These are phyloP conservation scores for Sisor rabdophorus DNA, from an alignment of 2,113 vertebrate species.

Conservation along the genomic window DNA sequence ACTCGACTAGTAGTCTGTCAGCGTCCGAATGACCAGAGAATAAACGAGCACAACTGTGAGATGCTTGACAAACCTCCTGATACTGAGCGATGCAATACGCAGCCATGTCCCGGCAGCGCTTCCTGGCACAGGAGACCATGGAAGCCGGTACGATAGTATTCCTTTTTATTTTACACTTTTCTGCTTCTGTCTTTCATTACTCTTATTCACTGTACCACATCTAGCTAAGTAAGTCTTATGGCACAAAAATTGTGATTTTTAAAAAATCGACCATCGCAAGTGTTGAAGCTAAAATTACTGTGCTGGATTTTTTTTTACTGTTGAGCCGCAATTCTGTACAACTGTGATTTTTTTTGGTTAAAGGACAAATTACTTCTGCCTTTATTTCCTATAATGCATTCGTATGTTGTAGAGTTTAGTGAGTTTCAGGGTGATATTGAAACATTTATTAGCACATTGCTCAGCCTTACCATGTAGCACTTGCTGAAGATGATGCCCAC, in stretches of 20 bases:
- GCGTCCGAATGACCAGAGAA: constrained; percentile 78
- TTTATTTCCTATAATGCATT: not conserved
- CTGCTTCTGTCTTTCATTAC: constrained; percentile 9
- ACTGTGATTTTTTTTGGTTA: constrained; percentile 37
- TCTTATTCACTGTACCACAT: constrained; percentile 44
- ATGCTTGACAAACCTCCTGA: constrained; percentile 82
- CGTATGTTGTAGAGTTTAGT: not conserved
- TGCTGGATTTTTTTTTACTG: not conserved
- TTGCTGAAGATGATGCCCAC: constrained; percentile 48
- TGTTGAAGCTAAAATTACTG: not conserved
- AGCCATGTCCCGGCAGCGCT: constrained; percentile 80
- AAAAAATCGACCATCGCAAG: not conserved
- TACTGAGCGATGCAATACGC: constrained; percentile 79
- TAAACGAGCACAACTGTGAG: constrained; percentile 87
- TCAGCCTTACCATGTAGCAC: constrained; percentile 15
- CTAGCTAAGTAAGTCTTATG: constrained; percentile 7
- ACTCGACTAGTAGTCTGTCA: constrained; percentile 91
- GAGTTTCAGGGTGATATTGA: constrained; percentile 2
- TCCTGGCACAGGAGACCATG: constrained; percentile 89
- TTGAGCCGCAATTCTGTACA: constrained; percentile 5
- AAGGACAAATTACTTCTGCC: constrained; percentile 27
- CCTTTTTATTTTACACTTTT: constrained; percentile 33
- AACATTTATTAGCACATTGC: not conserved
- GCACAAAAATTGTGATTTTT: constrained; percentile 9
- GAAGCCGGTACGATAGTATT: constrained; percentile 92